Conservation (phyloP, 2,797 vertebrate species). For the Cuniculus paca region DNA sequence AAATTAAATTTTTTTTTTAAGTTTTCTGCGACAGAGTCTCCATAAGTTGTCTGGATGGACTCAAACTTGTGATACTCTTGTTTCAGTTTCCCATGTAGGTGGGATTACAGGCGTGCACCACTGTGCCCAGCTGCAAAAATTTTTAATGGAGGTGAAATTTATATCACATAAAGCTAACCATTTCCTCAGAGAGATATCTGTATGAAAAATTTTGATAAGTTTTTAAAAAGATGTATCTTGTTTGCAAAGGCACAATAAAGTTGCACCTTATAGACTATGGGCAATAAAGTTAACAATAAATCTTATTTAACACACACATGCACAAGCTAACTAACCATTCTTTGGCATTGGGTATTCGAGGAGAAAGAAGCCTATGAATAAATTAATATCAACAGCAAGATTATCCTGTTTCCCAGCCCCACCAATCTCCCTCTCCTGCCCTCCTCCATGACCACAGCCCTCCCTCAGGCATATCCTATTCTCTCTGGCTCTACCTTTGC, state of each 20-base stretch:
- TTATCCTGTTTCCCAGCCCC: not conserved
- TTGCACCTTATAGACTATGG: not conserved
- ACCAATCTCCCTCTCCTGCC: not conserved
- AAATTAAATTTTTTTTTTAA: not conserved
- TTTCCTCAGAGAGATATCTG: not conserved
- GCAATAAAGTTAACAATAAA: not conserved
- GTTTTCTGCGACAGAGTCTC: not conserved
- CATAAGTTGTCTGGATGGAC: not conserved
- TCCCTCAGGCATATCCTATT: not conserved
- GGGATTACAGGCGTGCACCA: not conserved
- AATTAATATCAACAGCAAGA: not conserved
- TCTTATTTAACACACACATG: not conserved
- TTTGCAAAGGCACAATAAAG: not conserved
- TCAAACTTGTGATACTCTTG: not conserved
- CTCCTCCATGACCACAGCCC: not conserved
- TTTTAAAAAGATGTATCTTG: not conserved
- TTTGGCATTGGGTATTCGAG: not conserved
- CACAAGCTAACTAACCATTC: not conserved
- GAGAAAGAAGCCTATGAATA: not conserved
- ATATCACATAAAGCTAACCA: not conserved
- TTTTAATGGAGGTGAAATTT: not conserved
- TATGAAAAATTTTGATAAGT: not conserved
- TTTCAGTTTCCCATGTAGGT: not conserved
- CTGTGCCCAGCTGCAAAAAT: not conserved
- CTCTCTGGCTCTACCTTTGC: not conserved